These are phyloP conservation scores for Choreutis nemorana DNA, from an alignment of 2,888 invertebrate genomes.

Conservation along the genomic window DNA sequence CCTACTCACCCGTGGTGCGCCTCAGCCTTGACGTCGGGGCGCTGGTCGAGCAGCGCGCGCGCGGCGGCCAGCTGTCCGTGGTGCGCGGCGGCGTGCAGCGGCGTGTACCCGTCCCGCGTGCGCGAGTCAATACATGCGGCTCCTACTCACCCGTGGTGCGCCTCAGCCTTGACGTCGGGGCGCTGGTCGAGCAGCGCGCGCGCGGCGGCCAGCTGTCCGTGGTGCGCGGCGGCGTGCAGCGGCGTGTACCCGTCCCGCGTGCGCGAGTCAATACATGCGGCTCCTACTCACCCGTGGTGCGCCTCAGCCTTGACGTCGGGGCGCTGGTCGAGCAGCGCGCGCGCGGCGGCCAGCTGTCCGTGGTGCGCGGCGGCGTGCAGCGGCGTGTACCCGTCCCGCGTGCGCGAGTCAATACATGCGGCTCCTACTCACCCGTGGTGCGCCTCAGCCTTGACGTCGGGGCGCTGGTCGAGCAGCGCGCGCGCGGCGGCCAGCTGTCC, in stretches of 20 bases:
- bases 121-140: no score
- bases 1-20: constrained; percentile 74
- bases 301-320: constrained; percentile 87
- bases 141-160: constrained; percentile 72
- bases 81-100: constrained; percentile 96
- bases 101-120: constrained; percentile 89
- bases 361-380: constrained; percentile 97
- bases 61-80: constrained; percentile 96
- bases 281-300: constrained; percentile 77
- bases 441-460: constrained; percentile 83
- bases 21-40: constrained; percentile 84
- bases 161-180: constrained; percentile 85
- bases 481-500: constrained; percentile 93
- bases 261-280: constrained; percentile 83
- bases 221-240: constrained; percentile 95
- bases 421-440: constrained; percentile 71
- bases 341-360: constrained; percentile 92
- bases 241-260: constrained; percentile 97
- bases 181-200: constrained; percentile 81
- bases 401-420: no score
- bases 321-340: constrained; percentile 86
- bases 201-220: constrained; percentile 89
- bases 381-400: constrained; percentile 90
- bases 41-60: constrained; percentile 85
- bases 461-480: constrained; percentile 87